Conservation (phyloP, 1,140 invertebrate genomes). For the Habropoda laboriosa region DNA sequence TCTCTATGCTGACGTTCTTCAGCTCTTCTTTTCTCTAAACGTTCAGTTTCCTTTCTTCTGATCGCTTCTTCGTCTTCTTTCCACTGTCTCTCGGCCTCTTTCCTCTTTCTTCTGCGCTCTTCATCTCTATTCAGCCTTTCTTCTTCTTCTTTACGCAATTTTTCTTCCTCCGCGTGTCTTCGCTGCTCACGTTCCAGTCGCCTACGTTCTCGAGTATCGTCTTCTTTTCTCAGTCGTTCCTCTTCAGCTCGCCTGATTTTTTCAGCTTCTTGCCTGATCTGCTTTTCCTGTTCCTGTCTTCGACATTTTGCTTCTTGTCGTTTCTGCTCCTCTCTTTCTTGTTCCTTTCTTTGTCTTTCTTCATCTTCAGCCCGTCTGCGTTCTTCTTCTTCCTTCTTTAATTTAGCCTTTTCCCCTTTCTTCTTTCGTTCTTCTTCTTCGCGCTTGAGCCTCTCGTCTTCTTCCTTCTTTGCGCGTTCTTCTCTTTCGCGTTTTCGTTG, state of each 20-base stretch:
- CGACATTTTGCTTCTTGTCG: not conserved
- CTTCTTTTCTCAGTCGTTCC: slow-evolving; percentile 19
- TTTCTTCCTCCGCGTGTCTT: slow-evolving; percentile 32
- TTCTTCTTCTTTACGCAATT: slow-evolving; percentile 31
- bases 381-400: slow-evolving; percentile 44
- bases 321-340: slow-evolving; percentile 23
- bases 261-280: slow-evolving; percentile 30
- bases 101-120: slow-evolving; percentile 35
- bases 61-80: slow-evolving; percentile 42
- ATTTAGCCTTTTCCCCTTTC: slow-evolving; percentile 13
- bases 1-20: slow-evolving; percentile 29
- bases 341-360: slow-evolving; percentile 20
- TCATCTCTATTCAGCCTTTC: slow-evolving; percentile 26
- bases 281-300: slow-evolving; percentile 39
- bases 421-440: slow-evolving; percentile 44
- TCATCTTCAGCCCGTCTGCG: slow-evolving; percentile 26
- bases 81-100: slow-evolving; percentile 26
- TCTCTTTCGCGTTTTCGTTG: slow-evolving; percentile 30
- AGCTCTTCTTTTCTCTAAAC: slow-evolving; percentile 38
- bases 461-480: slow-evolving; percentile 26
- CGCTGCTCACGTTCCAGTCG: slow-evolving; percentile 18
- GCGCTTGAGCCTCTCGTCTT: slow-evolving; percentile 23
- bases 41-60: slow-evolving; percentile 45
- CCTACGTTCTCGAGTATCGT: slow-evolving; percentile 33
- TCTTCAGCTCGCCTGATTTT: slow-evolving; percentile 23